Conservation (phyloP, 1,140 invertebrate genomes). For the Tyrophagus putrescentiae region DNA sequence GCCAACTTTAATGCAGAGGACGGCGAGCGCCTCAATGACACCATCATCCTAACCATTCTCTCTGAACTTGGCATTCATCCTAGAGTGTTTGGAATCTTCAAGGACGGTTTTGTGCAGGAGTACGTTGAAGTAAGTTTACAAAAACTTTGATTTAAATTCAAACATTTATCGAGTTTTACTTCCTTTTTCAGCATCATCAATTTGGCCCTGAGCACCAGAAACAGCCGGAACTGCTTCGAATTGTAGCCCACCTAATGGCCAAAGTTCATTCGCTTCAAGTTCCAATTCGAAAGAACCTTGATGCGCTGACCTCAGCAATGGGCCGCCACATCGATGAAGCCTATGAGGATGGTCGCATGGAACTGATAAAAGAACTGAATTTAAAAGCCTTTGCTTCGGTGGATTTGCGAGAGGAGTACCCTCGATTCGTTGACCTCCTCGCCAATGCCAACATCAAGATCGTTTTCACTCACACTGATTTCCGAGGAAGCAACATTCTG, state of each 20-base stretch:
- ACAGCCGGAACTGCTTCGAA: not conserved
- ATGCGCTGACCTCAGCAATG: not conserved
- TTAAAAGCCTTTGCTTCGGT: not conserved
- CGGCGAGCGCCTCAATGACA: constrained; percentile 5
- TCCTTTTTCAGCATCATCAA: not conserved
- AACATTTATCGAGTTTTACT: not conserved
- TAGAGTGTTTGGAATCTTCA: constrained; percentile 4
- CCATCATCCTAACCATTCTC: not conserved
- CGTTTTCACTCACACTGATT: constrained; percentile 2
- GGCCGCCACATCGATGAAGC: not conserved
- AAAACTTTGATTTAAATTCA: not conserved
- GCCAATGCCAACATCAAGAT: not conserved
- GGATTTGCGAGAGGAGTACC: not conserved
- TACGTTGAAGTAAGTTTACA: not conserved
- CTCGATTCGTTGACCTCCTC: not conserved
- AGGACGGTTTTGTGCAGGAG: not conserved
- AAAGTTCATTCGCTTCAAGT: constrained; percentile 1
- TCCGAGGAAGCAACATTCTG: constrained; percentile 2
- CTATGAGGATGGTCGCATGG: not conserved
- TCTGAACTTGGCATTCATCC: not conserved
- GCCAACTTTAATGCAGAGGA: not conserved
- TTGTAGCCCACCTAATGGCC: not conserved
- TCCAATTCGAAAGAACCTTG: not conserved
- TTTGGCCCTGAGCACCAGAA: not conserved
- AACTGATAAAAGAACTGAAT: not conserved